These are phyloP conservation scores for Phyllostomus hastatus DNA, from an alignment of 2,113 vertebrate species.

Conservation along the genomic window DNA sequence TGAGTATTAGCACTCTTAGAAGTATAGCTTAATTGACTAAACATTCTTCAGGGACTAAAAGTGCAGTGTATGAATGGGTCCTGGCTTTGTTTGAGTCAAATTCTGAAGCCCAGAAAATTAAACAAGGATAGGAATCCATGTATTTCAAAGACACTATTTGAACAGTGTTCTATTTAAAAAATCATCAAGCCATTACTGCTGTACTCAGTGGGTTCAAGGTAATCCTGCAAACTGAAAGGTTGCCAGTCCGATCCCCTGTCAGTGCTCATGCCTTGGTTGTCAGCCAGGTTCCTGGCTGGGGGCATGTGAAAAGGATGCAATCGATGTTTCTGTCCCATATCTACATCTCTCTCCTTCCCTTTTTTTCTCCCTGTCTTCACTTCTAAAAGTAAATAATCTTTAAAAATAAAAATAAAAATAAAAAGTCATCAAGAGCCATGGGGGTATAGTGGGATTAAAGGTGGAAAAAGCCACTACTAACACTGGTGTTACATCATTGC, in stretches of 20 bases:
- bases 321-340: too few species aligned
- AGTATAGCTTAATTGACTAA: neutral
- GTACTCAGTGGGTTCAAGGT: too few species aligned
- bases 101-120: constrained; percentile 28
- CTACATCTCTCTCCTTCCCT: too few species aligned
- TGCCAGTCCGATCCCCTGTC: too few species aligned
- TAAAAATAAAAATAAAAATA: too few species aligned
- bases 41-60: neutral
- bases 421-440: neutral
- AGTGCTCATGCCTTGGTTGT: too few species aligned
- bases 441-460: neutral
- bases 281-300: too few species aligned
- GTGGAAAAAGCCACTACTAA: neutral
- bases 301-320: too few species aligned
- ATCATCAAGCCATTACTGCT: neutral
- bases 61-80: neutral
- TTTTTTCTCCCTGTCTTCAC: too few species aligned
- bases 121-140: neutral
- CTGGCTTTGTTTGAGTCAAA: neutral
- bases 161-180: neutral
- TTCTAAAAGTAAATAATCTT: too few species aligned
- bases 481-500: neutral
- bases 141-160: neutral
- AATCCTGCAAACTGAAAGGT: too few species aligned
- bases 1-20: constrained; percentile 4